Base-by-base conservation (phyloP, 2,888 invertebrate genomes). In the Rhagonycha lutea region DNA sequence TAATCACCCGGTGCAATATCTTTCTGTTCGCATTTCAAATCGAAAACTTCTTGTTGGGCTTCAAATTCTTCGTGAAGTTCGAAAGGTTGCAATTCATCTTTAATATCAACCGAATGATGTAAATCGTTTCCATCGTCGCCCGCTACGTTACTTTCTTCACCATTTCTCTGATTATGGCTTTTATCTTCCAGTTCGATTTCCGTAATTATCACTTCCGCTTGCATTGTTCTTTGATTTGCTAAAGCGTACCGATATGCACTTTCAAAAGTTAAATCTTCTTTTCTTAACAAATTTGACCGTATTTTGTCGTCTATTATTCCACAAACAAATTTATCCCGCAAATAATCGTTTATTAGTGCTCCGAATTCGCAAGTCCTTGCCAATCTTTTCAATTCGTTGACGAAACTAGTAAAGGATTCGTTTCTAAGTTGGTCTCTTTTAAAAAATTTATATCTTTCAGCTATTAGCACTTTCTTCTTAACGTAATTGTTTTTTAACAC, bases 321-420 rank as follows among this genome's bases (percentile, higher is more conserved):
- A 29, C 28, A 68, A n/a, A 68, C 68, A 8, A 68, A 32, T 68
- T 18, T 68, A 18, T 68, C 68, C 3, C 68, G 26, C 14, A 69
- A 61, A 9, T 60, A 60, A 26, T 69, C 23, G n/a, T 69, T 61
- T 11, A 69, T 14, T 14, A 69, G 14, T 3, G 23, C 5, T 7
- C 69, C 69, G 60, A 69, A 69, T 10, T 69, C 14, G 61, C 69
- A 69, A 14, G 60, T 69, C 3, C 23, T 69, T 69, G 26, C 69
- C 24, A 69, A 32, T 5, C 61, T 11, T 26, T 61, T 69, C 8
- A 68, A 7, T 11, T 68, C 14, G 12, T 61, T 60, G n/a, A 61
- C 61, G 24, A 24, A 69, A 12, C n/a, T 26, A n/a, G 61, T 61
- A n/a, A 69, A 61, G 14, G 61, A 24, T 24, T 69, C 60, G n/a